phyloP scores from a whole-genome alignment of 30 jellyfish, hydroid and myxozoan species.

The Aurelia sp. region DNA sequence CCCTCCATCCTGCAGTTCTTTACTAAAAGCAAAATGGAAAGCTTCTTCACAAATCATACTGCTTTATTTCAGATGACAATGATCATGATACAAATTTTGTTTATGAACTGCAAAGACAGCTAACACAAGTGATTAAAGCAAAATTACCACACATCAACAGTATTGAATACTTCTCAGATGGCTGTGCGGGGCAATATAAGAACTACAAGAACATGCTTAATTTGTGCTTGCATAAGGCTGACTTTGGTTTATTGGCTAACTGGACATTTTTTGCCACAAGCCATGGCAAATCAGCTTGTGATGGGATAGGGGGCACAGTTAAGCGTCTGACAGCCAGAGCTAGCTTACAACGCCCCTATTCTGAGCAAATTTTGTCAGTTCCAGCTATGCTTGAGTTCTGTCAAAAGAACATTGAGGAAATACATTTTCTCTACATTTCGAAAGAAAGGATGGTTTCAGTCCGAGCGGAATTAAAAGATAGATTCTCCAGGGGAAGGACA shows the following conservation, averaged over 20 bases:
- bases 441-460: constrained; percentile 1
- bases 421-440: not conserved
- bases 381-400: constrained; percentile 22
- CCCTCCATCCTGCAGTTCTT: not conserved
- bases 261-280: too few species aligned
- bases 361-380: not conserved
- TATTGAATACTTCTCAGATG: too few species aligned
- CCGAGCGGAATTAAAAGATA: too few species aligned
- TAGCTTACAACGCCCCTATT: not conserved
- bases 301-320: constrained; percentile 71
- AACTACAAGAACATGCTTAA: constrained; percentile 35
- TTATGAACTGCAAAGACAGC: not conserved
- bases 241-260: constrained; percentile 37
- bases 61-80: constrained; percentile 11
- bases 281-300: constrained; percentile 74
- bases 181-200: not conserved
- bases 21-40: too few species aligned
- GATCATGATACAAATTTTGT: not conserved
- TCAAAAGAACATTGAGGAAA: not conserved
- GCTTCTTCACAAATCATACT: too few species aligned
- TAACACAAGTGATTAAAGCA: not conserved
- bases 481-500: too few species aligned
- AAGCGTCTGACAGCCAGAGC: constrained; percentile 23
- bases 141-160: too few species aligned
- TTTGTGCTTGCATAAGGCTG: constrained; percentile 38